Percentiles rank a stretch among this genome's conserved stretches.
These are phyloP conservation scores for Pteromalus puparum DNA, from an alignment of 1,140 invertebrate genomes.

Conservation along the genomic window DNA sequence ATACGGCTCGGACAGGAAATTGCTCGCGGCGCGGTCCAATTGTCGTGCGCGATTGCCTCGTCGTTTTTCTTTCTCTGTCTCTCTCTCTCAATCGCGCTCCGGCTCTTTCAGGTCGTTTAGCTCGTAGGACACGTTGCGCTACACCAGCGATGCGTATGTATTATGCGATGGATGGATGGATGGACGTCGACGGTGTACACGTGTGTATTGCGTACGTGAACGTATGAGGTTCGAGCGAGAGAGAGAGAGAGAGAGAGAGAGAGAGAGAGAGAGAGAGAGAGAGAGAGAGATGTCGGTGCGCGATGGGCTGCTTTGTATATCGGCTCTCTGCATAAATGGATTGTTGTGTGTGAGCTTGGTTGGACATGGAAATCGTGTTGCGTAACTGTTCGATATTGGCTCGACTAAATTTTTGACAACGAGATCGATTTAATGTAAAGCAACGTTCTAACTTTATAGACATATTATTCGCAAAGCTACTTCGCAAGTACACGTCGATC, in stretches of 20 bases:
- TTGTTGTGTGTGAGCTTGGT: background rate
- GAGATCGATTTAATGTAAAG: too few species aligned
- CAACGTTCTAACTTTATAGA: too few species aligned
- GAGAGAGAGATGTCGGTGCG: background rate
- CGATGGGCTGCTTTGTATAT: slow-evolving; percentile 3
- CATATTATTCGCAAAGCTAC: too few species aligned
- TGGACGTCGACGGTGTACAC: background rate
- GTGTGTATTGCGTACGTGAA: slow-evolving; percentile 12
- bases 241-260: too few species aligned
- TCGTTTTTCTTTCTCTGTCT: slow-evolving; percentile 20
- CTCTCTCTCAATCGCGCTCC: background rate
- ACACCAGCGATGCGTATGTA: background rate
- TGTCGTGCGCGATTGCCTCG: slow-evolving; percentile 54
- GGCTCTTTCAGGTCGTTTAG: slow-evolving; percentile 1
- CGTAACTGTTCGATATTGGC: background rate
- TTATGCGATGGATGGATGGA: slow-evolving; percentile 1
- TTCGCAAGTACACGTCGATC: background rate
- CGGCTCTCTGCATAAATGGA: background rate
- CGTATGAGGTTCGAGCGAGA: background rate
- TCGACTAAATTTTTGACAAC: too few species aligned
- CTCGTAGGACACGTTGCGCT: slow-evolving; percentile 2
- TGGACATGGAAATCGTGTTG: background rate
- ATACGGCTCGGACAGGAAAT: slow-evolving; percentile 65
- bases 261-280: too few species aligned
- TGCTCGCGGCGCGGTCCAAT: slow-evolving; percentile 59